Percentiles rank a stretch among this genome's conserved stretches.
Evolutionary conservation across 2,888 invertebrate genomes (phyloP).

Genomic region (Hemaris fuciformis): DNA sequence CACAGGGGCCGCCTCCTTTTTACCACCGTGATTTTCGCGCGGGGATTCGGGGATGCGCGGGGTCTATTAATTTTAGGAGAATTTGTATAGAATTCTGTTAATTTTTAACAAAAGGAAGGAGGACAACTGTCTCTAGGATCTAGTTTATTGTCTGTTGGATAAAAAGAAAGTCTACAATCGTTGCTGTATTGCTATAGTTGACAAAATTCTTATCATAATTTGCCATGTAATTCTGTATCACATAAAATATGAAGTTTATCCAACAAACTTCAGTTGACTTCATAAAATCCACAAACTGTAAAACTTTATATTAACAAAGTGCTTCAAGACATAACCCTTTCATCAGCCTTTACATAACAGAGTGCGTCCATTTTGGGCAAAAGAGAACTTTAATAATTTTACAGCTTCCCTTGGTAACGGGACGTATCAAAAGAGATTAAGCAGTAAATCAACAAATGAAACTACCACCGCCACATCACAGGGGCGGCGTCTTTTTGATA

Average conservation of each 20-base stretch:
- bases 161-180: too few species aligned
- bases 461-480: slow-evolving; percentile 41
- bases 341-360: slow-evolving; percentile 13
- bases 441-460: slow-evolving; percentile 55
- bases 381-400: slow-evolving; percentile 33
- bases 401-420: slow-evolving; percentile 36
- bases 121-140: too few species aligned
- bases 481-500: slow-evolving; percentile 35
- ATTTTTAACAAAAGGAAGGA: too few species aligned
- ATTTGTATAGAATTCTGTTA: too few species aligned
- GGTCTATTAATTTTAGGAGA: too few species aligned
- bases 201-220: too few species aligned
- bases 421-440: slow-evolving; percentile 25
- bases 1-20: slow-evolving; percentile 16
- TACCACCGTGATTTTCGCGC: neutral
- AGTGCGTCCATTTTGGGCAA: slow-evolving; percentile 17
- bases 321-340: neutral
- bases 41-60: too few species aligned
- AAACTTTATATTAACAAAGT: neutral
- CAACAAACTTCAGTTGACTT: neutral
- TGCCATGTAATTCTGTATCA: too few species aligned
- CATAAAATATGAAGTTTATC: too few species aligned
- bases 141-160: too few species aligned
- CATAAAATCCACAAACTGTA: neutral
- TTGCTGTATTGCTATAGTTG: too few species aligned